Conservation (phyloP, 23 tunicate genomes). For the Botrylloides violaceus region DNA sequence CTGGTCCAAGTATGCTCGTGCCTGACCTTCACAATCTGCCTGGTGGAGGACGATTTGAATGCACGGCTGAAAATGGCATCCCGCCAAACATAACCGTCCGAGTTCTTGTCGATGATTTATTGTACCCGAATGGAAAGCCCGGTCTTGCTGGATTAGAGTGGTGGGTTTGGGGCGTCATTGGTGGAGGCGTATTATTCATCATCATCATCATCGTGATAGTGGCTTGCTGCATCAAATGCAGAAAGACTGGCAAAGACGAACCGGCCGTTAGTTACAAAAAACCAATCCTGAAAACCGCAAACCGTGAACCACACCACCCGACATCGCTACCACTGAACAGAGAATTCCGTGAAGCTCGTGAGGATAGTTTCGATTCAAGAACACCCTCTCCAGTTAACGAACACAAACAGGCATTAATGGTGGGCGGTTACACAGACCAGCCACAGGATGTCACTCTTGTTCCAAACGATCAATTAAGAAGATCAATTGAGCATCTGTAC, state of each 20-base stretch:
- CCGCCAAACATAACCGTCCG: conserved; percentile 36
- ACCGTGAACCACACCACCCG: neutral
- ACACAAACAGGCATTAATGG: conserved; percentile 37
- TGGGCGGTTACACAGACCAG: conserved; percentile 26
- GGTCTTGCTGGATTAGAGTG: conserved; percentile 39
- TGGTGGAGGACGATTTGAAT: conserved; percentile 41
- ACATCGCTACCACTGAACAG: conserved; percentile 8
- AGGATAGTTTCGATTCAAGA: conserved; percentile 24
- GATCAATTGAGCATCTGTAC: conserved; percentile 47
- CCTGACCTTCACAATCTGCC: conserved; percentile 43
- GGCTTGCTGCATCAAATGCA: conserved; percentile 27
- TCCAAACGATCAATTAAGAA: conserved; percentile 20
- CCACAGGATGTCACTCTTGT: conserved; percentile 30
- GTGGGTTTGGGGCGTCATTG: conserved; percentile 64
- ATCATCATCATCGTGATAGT: conserved; percentile 32
- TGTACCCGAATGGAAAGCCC: conserved; percentile 64
- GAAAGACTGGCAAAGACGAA: conserved; percentile 3
- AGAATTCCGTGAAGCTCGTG: conserved; percentile 1
- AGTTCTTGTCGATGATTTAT: conserved; percentile 47
- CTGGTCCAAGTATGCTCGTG: conserved; percentile 27
- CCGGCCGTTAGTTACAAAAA: neutral
- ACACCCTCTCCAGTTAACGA: conserved; percentile 16
- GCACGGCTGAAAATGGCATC: conserved; percentile 72
- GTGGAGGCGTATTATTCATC: conserved; percentile 43
- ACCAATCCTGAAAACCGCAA: neutral